phyloP scores from a whole-genome alignment of 2,113 vertebrate species.

The Coregonus clupeaformis region DNA sequence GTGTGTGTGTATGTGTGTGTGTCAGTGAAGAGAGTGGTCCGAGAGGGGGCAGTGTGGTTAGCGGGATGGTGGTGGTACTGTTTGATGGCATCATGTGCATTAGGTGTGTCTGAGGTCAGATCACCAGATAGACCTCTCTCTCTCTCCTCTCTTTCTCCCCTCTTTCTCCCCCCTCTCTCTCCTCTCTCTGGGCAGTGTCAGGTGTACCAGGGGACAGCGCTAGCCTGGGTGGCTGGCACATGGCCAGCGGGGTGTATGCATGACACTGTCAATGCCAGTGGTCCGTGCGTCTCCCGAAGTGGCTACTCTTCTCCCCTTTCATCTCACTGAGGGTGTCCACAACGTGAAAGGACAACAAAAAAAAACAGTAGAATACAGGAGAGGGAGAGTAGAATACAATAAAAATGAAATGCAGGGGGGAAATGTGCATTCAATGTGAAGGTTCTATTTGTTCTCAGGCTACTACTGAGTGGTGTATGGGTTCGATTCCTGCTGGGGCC shows the following conservation, averaged over 20 bases:
- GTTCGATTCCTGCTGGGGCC: too few relatives aligned
- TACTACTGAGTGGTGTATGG: too few relatives aligned
- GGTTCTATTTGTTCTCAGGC: too few relatives aligned
- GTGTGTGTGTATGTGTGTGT: neutral
- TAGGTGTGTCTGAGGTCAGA: slow-evolving; percentile 14
- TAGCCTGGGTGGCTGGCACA: slow-evolving; percentile 45
- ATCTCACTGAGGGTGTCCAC: slow-evolving; percentile 1
- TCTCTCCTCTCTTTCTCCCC: neutral
- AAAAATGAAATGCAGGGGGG: too few relatives aligned
- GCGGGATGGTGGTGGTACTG: neutral
- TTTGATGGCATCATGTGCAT: neutral
- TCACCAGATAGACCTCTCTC: slow-evolving; percentile 31
- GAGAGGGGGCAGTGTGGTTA: slow-evolving; percentile 4
- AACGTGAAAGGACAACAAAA: too few relatives aligned
- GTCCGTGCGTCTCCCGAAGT: slow-evolving; percentile 29
- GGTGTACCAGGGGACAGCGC: slow-evolving; percentile 54
- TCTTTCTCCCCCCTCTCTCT: neutral
- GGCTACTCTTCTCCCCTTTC: slow-evolving; percentile 41
- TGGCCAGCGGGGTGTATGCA: slow-evolving; percentile 45
- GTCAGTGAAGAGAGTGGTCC: neutral
- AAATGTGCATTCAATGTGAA: too few relatives aligned
- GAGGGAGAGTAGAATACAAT: too few relatives aligned
- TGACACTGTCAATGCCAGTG: slow-evolving; percentile 42
- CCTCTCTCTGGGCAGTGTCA: slow-evolving; percentile 44
- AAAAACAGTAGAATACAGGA: too few relatives aligned